phyloP scores from a whole-genome alignment of 2,888 invertebrate species.

The Nomada fucata region DNA sequence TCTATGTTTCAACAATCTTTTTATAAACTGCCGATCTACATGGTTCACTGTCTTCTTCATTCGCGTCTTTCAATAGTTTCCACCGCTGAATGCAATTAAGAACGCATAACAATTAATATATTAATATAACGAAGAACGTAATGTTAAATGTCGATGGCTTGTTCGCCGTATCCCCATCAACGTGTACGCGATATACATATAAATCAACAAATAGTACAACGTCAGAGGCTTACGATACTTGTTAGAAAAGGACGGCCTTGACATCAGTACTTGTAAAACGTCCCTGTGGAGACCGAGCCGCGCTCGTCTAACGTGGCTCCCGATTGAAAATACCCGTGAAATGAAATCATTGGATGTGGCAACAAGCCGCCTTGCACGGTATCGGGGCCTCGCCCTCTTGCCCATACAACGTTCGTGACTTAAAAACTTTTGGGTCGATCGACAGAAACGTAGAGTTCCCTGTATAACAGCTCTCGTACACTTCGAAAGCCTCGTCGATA shows the following conservation, averaged over 20 bases:
- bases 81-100: constrained; percentile 27
- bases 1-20: constrained; percentile 30
- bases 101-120: constrained; percentile 20
- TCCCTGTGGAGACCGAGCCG: constrained; percentile 28
- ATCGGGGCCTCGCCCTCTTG: constrained; percentile 70
- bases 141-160: constrained; percentile 7
- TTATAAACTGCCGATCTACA: constrained; percentile 26
- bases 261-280: constrained; percentile 45
- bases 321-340: constrained; percentile 19
- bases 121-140: constrained; percentile 18
- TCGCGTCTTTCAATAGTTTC: constrained; percentile 23
- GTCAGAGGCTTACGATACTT: constrained; percentile 58
- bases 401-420: constrained; percentile 58
- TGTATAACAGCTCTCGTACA: constrained; percentile 80
- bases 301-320: constrained; percentile 15
- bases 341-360: constrained; percentile 79
- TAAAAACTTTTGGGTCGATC: constrained; percentile 66
- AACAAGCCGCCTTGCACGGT: constrained; percentile 80
- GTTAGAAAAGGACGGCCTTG: constrained; percentile 59
- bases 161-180: background rate
- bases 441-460: constrained; percentile 64
- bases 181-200: constrained; percentile 6
- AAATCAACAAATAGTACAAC: constrained; percentile 48
- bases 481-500: constrained; percentile 81
- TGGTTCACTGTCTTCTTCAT: constrained; percentile 9